Conservation (phyloP, 2,797 vertebrate genomes). For the Neosalanx taihuensis region DNA sequence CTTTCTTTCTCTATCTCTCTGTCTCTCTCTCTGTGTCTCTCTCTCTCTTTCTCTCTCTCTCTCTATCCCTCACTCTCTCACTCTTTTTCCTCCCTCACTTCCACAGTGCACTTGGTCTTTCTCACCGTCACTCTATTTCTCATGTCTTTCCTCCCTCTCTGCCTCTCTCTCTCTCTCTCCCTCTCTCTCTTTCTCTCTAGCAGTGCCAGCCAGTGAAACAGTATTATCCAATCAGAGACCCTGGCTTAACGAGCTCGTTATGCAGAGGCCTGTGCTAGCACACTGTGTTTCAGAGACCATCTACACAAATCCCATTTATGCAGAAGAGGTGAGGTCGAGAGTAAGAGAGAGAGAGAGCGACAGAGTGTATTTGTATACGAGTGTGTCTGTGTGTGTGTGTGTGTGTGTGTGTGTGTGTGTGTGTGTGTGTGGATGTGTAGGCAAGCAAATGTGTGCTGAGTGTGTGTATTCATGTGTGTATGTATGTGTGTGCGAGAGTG, state of each 20-base stretch:
- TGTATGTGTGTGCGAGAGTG: no score
- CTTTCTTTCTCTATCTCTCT: slow-evolving; percentile 28
- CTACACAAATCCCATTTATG: slow-evolving; percentile 83
- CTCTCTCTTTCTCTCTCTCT: slow-evolving; percentile 10
- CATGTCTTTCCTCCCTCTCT: background rate
- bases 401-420: slow-evolving; percentile 30
- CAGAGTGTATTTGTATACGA: background rate
- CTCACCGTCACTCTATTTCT: slow-evolving; percentile 19
- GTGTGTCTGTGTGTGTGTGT: no score
- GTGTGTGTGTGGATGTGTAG: no score
- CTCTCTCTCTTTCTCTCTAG: slow-evolving; percentile 41
- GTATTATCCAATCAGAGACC: slow-evolving; percentile 77
- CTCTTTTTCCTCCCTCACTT: background rate
- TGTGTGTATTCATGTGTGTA: no score
- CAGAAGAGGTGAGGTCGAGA: slow-evolving; percentile 55
- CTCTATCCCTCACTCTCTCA: slow-evolving; percentile 5
- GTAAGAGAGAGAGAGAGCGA: slow-evolving; percentile 32
- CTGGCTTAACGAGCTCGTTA: slow-evolving; percentile 84
- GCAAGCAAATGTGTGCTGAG: no score
- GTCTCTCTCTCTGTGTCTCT: slow-evolving; percentile 15
- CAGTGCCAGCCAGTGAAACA: slow-evolving; percentile 74
- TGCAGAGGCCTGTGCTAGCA: slow-evolving; percentile 76
- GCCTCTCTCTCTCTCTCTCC: background rate
- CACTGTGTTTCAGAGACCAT: slow-evolving; percentile 70
- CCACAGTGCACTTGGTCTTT: slow-evolving; percentile 37